phyloP scores from a whole-genome alignment of 2,888 invertebrate species.

The Drosophila buzzatii region DNA sequence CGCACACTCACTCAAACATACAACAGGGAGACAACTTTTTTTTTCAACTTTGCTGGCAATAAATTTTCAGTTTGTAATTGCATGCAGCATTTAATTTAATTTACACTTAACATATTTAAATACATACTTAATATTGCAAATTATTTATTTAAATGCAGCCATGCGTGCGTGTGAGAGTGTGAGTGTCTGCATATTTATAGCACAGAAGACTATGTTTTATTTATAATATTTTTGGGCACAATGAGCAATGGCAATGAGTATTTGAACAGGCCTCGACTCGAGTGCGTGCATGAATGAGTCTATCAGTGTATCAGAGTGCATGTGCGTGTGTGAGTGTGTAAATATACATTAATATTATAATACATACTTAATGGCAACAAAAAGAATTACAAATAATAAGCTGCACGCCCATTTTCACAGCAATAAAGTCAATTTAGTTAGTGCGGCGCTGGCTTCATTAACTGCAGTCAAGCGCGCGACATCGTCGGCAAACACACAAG shows the following conservation, averaged over 20 bases:
- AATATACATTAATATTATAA: constrained; percentile 77
- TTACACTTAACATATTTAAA: constrained; percentile 60
- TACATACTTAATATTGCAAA: constrained; percentile 53
- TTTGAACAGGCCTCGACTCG: constrained; percentile 44
- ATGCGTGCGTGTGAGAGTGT: constrained; percentile 13
- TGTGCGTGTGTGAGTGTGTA: constrained; percentile 20
- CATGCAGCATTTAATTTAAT: constrained; percentile 64
- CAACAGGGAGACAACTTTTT: constrained; percentile 3
- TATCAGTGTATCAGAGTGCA: constrained; percentile 9
- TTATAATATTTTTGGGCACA: constrained; percentile 69
- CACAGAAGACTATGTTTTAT: constrained; percentile 68
- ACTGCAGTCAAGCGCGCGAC: constrained; percentile 73
- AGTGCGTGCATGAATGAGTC: background rate
- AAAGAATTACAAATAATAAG: constrained; percentile 40
- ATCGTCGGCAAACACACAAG: constrained; percentile 44
- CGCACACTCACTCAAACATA: constrained; percentile 11
- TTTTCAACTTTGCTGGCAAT: constrained; percentile 36
- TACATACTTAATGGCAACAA: constrained; percentile 65
- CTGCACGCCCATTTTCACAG: constrained; percentile 73
- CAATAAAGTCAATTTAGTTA: constrained; percentile 81
- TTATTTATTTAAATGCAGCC: constrained; percentile 60
- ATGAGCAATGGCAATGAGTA: constrained; percentile 56
- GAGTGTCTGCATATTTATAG: constrained; percentile 55
- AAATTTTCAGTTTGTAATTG: constrained; percentile 45
- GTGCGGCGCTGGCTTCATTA: constrained; percentile 72